phyloP scores from a whole-genome alignment of 2,113 vertebrate species.

The Haemorhous mexicanus region DNA sequence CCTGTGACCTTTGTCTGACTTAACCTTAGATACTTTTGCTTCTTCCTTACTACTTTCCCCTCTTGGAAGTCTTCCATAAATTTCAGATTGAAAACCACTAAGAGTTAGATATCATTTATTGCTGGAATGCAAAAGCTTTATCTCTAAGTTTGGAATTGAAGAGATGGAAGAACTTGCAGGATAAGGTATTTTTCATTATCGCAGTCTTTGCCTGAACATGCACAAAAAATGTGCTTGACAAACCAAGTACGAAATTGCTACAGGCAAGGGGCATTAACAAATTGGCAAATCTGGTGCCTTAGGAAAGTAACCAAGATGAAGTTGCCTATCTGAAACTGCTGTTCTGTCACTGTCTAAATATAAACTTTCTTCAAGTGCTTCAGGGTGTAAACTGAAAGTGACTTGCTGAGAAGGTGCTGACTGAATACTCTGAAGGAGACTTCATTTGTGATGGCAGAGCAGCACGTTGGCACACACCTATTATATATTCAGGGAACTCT shows the following conservation, averaged over 20 bases:
- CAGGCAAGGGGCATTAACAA: slow-evolving; percentile 40
- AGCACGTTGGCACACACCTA: neutral
- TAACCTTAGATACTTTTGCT: neutral
- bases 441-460: neutral
- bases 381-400: neutral
- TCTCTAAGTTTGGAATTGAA: neutral
- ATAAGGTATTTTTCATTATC: slow-evolving; percentile 8
- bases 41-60: neutral
- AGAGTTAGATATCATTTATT: neutral
- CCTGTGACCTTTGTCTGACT: neutral
- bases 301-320: slow-evolving; percentile 46
- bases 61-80: neutral
- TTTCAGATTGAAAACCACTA: neutral
- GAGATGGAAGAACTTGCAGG: neutral
- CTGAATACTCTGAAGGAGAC: neutral
- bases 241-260: slow-evolving; percentile 56
- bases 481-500: neutral
- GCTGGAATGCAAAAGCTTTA: neutral
- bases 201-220: slow-evolving; percentile 4
- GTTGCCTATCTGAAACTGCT: slow-evolving; percentile 37
- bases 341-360: slow-evolving; percentile 33
- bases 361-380: neutral
- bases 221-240: slow-evolving; percentile 39
- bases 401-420: slow-evolving; percentile 14
- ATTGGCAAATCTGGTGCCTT: slow-evolving; percentile 44